Conservation (phyloP, 2,113 vertebrate genomes). For the Oreotrochilus melanogaster region DNA sequence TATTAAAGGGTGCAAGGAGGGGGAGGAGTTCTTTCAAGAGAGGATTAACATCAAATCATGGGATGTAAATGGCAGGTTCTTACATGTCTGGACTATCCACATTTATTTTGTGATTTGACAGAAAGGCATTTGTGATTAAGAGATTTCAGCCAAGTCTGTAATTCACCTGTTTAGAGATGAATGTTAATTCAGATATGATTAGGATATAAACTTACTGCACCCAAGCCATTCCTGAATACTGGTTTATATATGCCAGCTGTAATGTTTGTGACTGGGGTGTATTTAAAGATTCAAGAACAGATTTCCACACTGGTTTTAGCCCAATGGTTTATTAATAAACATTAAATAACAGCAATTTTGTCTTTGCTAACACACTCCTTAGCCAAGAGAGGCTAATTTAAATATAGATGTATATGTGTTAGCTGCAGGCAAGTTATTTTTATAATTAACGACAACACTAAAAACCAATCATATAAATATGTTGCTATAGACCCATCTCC, state of each 20-base stretch:
- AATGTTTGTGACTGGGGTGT: background rate
- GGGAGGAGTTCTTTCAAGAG: background rate
- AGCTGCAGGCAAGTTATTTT: conserved; percentile 33
- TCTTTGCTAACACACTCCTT: background rate
- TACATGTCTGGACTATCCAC: background rate
- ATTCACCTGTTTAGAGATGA: background rate
- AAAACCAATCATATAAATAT: conserved; percentile 5
- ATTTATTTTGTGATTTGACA: background rate
- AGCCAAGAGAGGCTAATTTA: background rate
- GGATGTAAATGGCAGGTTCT: background rate
- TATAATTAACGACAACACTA: conserved; percentile 37
- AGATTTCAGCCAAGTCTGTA: background rate
- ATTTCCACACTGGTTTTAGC: background rate
- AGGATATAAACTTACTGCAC: background rate
- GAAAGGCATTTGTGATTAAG: background rate
- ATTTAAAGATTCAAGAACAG: background rate
- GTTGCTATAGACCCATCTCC: background rate
- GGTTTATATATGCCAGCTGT: background rate
- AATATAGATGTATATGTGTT: background rate
- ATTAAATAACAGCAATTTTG: background rate
- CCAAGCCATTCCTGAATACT: background rate
- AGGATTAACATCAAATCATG: background rate
- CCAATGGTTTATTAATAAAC: conserved; percentile 1
- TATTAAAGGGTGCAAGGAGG: background rate
- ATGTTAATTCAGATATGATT: background rate